These are phyloP conservation scores for Crocallis elinguaria DNA, from an alignment of 2,888 invertebrate genomes.

Conservation along the genomic window DNA sequence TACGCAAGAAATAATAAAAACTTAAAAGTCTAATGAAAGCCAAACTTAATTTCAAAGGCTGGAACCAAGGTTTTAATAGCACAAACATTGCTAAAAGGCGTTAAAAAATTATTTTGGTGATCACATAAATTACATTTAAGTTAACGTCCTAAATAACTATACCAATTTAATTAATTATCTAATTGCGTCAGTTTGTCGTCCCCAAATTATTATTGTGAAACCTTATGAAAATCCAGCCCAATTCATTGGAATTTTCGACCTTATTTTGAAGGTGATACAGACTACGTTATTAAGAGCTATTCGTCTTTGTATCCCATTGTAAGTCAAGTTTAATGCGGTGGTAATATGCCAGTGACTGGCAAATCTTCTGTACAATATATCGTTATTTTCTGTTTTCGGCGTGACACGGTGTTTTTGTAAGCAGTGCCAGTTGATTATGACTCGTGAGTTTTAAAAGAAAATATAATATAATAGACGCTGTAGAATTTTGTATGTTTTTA, in stretches of 20 bases:
- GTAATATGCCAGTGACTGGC: slow-evolving; percentile 52
- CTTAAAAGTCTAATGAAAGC: too few relatives aligned
- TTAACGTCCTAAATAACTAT: not conserved
- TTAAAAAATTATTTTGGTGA: too few relatives aligned
- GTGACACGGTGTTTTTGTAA: slow-evolving; percentile 41
- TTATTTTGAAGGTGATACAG: slow-evolving; percentile 7
- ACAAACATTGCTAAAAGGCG: too few relatives aligned
- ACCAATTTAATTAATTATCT: not conserved
- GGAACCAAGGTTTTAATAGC: too few relatives aligned
- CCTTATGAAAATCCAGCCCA: slow-evolving; percentile 7
- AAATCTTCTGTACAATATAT: slow-evolving; percentile 43
- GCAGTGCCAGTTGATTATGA: slow-evolving; percentile 37
- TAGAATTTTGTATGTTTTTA: slow-evolving; percentile 9
- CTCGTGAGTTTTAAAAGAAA: slow-evolving; percentile 9
- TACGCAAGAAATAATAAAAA: too few relatives aligned
- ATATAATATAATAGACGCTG: slow-evolving; percentile 10
- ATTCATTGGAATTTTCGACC: slow-evolving; percentile 15
- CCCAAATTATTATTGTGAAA: slow-evolving; percentile 21
- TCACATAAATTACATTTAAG: too few relatives aligned
- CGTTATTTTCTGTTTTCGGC: slow-evolving; percentile 37
- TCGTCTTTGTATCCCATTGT: slow-evolving; percentile 46
- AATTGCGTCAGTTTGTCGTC: slow-evolving; percentile 25
- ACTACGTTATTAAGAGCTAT: slow-evolving; percentile 25
- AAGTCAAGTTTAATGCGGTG: slow-evolving; percentile 51
- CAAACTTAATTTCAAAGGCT: too few relatives aligned